A percentile compares a stretch with the other conserved stretches of the same genome.
Conservation (phyloP, 2,113 vertebrate species). For the Xenotilapia caudafasciata region DNA sequence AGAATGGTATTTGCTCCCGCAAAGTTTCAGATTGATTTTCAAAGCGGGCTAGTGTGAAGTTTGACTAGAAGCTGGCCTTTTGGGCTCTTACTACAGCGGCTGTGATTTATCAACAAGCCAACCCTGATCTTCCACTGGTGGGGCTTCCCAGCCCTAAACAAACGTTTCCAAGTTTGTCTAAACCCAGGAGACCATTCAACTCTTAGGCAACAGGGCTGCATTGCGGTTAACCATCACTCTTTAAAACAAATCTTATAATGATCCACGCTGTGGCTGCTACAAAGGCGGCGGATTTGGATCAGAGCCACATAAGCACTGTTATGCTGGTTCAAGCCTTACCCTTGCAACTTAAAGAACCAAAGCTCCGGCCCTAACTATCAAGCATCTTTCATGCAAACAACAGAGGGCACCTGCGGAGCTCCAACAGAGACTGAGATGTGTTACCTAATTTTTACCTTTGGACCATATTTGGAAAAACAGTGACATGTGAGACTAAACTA, state of each 20-base stretch:
- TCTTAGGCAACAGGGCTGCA: slow-evolving; percentile 32
- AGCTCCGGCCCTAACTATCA: neutral
- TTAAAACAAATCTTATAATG: slow-evolving; percentile 57
- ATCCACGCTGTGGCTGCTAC: slow-evolving; percentile 24
- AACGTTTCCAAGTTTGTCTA: slow-evolving; percentile 12
- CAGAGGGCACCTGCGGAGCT: neutral
- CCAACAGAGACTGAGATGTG: neutral
- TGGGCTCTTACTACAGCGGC: slow-evolving; percentile 1
- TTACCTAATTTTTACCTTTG: neutral
- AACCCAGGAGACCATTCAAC: slow-evolving; percentile 36
- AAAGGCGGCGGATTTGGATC: slow-evolving; percentile 18
- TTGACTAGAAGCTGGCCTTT: neutral
- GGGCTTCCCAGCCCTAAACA: slow-evolving; percentile 1
- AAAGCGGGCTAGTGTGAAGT: neutral
- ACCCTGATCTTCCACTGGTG: neutral
- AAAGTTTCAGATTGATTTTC: slow-evolving; percentile 27
- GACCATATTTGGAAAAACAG: neutral
- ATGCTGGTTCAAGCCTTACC: neutral
- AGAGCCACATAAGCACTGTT: neutral
- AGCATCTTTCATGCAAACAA: neutral
- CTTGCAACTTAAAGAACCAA: neutral
- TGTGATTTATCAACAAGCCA: slow-evolving; percentile 46
- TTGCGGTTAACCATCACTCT: slow-evolving; percentile 56
- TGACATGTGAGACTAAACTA: neutral
- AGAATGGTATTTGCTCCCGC: neutral